A percentile compares a stretch with the other conserved stretches of the same genome.
These are phyloP conservation scores for Botia kubotai DNA, from an alignment of 2,797 vertebrate species.

Conservation along the genomic window DNA sequence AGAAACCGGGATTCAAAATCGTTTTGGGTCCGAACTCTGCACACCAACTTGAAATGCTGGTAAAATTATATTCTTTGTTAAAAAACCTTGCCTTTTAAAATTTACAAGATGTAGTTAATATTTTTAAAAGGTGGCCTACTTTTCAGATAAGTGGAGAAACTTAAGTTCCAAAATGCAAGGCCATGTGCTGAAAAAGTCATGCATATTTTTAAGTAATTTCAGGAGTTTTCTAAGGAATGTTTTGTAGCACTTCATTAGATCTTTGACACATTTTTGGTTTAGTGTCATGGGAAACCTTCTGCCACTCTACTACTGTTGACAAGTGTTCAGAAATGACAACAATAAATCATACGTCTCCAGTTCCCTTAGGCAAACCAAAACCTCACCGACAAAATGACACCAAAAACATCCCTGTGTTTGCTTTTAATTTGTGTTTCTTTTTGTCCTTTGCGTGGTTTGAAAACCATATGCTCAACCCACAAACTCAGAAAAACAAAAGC, in stretches of 20 bases:
- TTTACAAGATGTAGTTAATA: constrained; percentile 15
- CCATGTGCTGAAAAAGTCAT: background rate
- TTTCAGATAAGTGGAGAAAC: constrained; percentile 5
- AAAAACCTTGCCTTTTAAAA: background rate
- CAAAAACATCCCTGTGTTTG: background rate
- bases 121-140: constrained; percentile 26
- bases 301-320: constrained; percentile 4
- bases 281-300: background rate
- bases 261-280: constrained; percentile 1
- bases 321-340: constrained; percentile 9
- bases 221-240: background rate
- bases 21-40: background rate
- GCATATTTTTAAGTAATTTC: constrained; percentile 17
- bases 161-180: constrained; percentile 16
- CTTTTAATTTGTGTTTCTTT: background rate
- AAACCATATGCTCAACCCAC: background rate
- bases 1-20: background rate
- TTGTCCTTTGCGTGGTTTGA: background rate
- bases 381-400: background rate
- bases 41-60: background rate
- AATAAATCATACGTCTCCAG: background rate
- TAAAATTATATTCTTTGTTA: background rate
- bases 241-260: constrained; percentile 29
- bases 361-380: background rate
- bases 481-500: background rate